Evolutionary conservation across 2,888 invertebrate genomes (phyloP).

Genomic region (Eumacrocentrus americanus): DNA sequence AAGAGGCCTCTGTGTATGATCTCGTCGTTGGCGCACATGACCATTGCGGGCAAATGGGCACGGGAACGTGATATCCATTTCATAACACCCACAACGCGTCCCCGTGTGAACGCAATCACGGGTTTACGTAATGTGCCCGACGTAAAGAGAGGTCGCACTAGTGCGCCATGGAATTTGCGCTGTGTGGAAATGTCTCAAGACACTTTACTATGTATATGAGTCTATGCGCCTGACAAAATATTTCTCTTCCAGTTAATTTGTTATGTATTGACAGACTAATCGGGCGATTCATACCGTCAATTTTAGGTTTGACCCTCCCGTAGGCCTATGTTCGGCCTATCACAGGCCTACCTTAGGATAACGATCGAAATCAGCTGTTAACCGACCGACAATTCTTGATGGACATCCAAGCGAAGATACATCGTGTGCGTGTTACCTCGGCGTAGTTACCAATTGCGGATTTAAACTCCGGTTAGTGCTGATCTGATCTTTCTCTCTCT

Average conservation of each 20-base stretch:
- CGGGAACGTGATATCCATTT: constrained; percentile 58
- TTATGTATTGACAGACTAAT: not conserved
- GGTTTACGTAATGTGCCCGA: constrained; percentile 48
- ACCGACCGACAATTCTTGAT: constrained; percentile 6
- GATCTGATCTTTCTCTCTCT: constrained; percentile 34
- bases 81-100: constrained; percentile 59
- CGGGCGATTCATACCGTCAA: too few species aligned
- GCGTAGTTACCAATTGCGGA: constrained; percentile 38
- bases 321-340: too few species aligned
- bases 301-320: too few species aligned
- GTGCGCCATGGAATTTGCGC: constrained; percentile 37
- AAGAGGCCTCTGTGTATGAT: constrained; percentile 36
- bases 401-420: constrained; percentile 22
- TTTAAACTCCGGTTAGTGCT: constrained; percentile 36
- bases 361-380: constrained; percentile 42
- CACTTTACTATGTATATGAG: not conserved
- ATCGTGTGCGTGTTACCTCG: constrained; percentile 6
- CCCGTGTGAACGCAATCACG: constrained; percentile 58
- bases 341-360: constrained; percentile 44
- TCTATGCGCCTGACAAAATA: not conserved
- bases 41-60: constrained; percentile 42
- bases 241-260: not conserved
- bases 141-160: constrained; percentile 33
- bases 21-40: constrained; percentile 19
- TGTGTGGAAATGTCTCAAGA: constrained; percentile 9